These are phyloP conservation scores for Petrolisthes cinctipes DNA, from an alignment of 2,888 invertebrate species.

Conservation along the genomic window DNA sequence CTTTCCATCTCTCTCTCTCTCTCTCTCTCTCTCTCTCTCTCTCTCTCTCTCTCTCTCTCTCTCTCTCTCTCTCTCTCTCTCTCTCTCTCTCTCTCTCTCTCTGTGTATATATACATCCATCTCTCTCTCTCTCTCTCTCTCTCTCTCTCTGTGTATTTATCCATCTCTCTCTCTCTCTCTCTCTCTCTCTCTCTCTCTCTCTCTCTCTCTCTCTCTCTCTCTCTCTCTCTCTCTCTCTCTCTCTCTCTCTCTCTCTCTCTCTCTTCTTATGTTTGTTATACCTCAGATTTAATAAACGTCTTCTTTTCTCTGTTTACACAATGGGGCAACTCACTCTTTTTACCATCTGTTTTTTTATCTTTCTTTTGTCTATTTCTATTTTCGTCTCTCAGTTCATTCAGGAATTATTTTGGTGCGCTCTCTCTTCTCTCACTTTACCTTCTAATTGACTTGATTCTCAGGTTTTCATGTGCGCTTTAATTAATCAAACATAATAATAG, in stretches of 20 bases:
- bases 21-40: too few relatives aligned
- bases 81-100: neutral
- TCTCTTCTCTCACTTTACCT: too few relatives aligned
- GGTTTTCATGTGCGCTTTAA: too few relatives aligned
- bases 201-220: neutral
- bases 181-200: neutral
- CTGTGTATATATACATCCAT: neutral
- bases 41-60: neutral
- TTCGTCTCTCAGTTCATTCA: too few relatives aligned
- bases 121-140: slow-evolving; percentile 13
- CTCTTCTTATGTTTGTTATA: neutral
- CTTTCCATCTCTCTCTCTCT: neutral
- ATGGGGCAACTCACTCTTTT: too few relatives aligned
- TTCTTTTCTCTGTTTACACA: too few relatives aligned
- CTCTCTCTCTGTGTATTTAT: neutral
- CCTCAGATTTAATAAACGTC: neutral
- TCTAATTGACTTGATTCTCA: too few relatives aligned
- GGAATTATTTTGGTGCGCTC: too few relatives aligned
- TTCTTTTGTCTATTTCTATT: too few relatives aligned
- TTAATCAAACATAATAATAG: too few relatives aligned
- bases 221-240: neutral
- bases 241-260: too few relatives aligned
- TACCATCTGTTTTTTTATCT: too few relatives aligned
- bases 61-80: slow-evolving; percentile 2
- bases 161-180: neutral